Evolutionary conservation across 2,113 vertebrate species (phyloP).

Genomic region (Corythaixoides concolor): DNA sequence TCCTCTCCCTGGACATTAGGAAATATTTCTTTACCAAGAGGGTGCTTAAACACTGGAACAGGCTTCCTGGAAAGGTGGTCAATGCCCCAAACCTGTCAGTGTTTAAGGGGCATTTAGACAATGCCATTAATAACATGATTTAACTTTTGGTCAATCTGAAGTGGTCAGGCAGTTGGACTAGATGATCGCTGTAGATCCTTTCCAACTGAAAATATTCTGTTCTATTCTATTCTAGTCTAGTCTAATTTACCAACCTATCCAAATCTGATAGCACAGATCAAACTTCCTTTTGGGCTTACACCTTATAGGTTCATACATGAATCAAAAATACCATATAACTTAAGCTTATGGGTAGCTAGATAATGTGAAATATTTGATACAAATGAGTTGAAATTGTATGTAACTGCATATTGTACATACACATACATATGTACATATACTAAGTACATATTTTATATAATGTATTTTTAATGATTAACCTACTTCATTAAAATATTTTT

Average conservation of each 20-base stretch:
- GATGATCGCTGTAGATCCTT: background rate
- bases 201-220: background rate
- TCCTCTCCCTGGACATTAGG: background rate
- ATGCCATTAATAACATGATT: too few relatives aligned
- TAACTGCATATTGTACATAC: background rate
- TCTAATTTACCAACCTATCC: background rate
- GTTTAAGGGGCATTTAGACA: too few relatives aligned
- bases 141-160: too few relatives aligned
- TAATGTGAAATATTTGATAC: background rate
- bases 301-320: background rate
- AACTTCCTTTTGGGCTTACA: background rate
- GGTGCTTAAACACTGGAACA: too few relatives aligned
- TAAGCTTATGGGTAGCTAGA: background rate
- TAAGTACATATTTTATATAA: background rate
- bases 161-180: background rate
- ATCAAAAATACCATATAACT: background rate
- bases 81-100: too few relatives aligned
- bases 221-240: background rate
- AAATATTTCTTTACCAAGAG: too few relatives aligned
- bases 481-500: background rate
- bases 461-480: background rate
- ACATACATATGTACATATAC: too few relatives aligned
- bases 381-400: background rate
- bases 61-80: too few relatives aligned
- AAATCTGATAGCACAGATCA: background rate